Conservation (phyloP, 1,140 invertebrate genomes). For the Cotesia vestalis region DNA sequence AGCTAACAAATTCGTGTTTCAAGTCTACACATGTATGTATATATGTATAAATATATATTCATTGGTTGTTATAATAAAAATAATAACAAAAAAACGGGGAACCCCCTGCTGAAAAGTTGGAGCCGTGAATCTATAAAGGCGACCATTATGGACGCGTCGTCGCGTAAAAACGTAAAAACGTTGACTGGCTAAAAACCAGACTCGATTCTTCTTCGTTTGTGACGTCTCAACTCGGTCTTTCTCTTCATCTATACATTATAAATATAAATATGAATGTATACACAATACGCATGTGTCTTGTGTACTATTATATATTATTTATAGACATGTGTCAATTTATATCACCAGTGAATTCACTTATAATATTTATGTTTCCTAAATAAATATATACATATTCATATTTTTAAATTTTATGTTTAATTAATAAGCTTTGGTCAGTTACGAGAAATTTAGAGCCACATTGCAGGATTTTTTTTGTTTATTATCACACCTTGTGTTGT, state of each 20-base stretch:
- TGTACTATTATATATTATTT: no score
- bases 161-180: conserved; percentile 39
- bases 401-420: no score
- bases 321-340: no score
- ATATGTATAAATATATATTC: conserved; percentile 22
- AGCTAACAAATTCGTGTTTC: conserved; percentile 30
- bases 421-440: no score
- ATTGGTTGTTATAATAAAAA: conserved; percentile 25
- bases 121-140: conserved; percentile 38
- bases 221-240: conserved; percentile 52
- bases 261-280: background rate
- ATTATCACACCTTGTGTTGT: no score
- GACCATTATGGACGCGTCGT: conserved; percentile 38
- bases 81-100: conserved; percentile 25
- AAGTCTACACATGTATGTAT: no score
- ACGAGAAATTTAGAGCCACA: no score
- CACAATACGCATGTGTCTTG: background rate
- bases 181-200: conserved; percentile 34
- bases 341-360: no score
- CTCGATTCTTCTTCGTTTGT: conserved; percentile 41
- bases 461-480: no score
- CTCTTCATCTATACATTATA: conserved; percentile 9
- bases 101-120: conserved; percentile 34
- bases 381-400: no score
- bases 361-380: no score